Percentiles rank a stretch among this genome's conserved stretches.
These are phyloP conservation scores for Lasioglossum zephyrum DNA, from an alignment of 2,888 invertebrate species.

Conservation along the genomic window DNA sequence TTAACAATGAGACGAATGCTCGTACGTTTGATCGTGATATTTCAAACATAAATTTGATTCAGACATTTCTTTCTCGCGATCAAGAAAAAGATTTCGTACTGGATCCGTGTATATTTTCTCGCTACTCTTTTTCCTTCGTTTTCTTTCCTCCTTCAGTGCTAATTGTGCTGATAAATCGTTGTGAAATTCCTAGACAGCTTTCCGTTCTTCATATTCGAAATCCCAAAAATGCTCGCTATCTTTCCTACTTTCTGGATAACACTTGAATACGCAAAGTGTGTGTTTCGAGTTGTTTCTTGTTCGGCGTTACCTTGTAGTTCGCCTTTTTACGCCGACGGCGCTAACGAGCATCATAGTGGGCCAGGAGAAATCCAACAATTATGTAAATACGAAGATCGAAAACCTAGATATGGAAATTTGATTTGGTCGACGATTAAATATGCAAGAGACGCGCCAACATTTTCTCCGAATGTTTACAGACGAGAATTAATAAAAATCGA, in stretches of 20 bases:
- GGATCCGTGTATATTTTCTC: background rate
- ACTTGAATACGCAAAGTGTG: background rate
- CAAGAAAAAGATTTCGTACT: background rate
- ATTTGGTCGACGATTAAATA: background rate
- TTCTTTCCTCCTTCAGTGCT: constrained; percentile 11
- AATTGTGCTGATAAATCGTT: background rate
- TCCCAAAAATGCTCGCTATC: background rate
- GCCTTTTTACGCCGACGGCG: background rate
- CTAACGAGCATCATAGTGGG: background rate
- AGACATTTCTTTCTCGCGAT: background rate
- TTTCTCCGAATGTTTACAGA: background rate
- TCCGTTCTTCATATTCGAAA: background rate
- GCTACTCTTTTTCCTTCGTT: background rate
- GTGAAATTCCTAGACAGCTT: background rate
- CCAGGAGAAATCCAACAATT: constrained; percentile 11
- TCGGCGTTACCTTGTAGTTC: background rate
- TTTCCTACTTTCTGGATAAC: background rate
- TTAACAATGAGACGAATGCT: background rate
- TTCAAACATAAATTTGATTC: background rate
- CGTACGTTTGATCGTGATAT: background rate
- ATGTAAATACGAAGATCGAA: background rate
- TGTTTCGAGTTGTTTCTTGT: background rate
- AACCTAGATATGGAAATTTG: background rate
- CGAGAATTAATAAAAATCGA: background rate
- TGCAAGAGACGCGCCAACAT: background rate